A percentile compares a stretch with the other conserved stretches of the same genome.
These are phyloP conservation scores for Tragelaphus scriptus DNA, from an alignment of 2,113 vertebrate genomes.

Conservation along the genomic window DNA sequence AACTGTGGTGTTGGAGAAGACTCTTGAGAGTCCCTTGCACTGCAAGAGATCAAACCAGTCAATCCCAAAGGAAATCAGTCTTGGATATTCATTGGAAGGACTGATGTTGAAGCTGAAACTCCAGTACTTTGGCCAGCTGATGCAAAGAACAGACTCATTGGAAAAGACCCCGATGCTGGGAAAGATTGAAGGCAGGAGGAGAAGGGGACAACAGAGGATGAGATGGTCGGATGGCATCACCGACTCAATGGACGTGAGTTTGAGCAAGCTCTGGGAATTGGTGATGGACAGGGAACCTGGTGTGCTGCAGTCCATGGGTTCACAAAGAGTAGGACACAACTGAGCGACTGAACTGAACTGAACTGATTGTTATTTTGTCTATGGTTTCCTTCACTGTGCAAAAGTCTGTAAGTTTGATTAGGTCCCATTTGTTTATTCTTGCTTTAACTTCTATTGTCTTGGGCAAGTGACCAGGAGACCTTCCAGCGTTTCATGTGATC, in stretches of 20 bases:
- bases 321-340: too few relatives aligned
- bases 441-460: neutral
- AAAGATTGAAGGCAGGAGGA: neutral
- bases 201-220: neutral
- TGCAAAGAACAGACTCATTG: neutral
- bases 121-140: neutral
- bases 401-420: neutral
- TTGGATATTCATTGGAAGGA: neutral
- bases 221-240: neutral
- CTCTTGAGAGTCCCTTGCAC: neutral
- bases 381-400: fast-evolving
- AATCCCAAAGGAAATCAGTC: neutral
- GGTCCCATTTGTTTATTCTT: neutral
- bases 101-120: neutral
- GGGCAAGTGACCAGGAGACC: fast-evolving
- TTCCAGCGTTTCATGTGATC: too few relatives aligned
- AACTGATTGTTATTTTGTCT: neutral
- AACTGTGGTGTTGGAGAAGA: neutral
- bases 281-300: too few relatives aligned
- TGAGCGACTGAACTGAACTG: too few relatives aligned
- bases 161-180: neutral
- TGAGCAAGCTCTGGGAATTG: too few relatives aligned
- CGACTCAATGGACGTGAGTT: neutral
- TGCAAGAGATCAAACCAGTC: neutral
- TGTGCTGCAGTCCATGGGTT: too few relatives aligned